Conservation (phyloP, 2,113 vertebrate species). For the Cyanistes caeruleus region DNA sequence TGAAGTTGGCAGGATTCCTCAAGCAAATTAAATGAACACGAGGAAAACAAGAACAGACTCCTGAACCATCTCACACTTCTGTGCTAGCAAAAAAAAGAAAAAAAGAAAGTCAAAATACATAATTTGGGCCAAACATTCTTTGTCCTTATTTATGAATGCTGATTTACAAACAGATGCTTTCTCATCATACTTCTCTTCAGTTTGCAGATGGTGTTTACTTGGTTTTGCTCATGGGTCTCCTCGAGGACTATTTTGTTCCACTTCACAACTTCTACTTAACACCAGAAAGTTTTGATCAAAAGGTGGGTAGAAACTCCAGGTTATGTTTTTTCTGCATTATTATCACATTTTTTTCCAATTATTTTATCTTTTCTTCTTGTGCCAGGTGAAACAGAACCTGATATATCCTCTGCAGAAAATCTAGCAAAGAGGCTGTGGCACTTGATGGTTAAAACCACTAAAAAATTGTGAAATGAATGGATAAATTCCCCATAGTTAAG, state of each 20-base stretch:
- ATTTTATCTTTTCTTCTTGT: not conserved
- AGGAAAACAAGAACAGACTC: not conserved
- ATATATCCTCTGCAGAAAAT: not conserved
- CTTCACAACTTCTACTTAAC: constrained; percentile 95
- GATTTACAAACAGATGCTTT: not conserved
- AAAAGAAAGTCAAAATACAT: not conserved
- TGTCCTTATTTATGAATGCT: not conserved
- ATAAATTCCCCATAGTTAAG: not conserved
- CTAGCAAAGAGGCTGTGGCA: not conserved
- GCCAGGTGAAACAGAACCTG: not conserved
- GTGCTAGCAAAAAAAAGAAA: not conserved
- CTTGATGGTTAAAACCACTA: not conserved
- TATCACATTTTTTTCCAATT: fast-evolving
- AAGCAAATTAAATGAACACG: not conserved
- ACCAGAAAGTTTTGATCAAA: constrained; percentile 94
- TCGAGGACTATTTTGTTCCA: constrained; percentile 94
- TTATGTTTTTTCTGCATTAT: not conserved
- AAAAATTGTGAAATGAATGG: not conserved
- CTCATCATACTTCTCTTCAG: constrained; percentile 66
- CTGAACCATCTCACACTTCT: not conserved
- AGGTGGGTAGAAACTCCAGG: constrained; percentile 75
- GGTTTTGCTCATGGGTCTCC: constrained; percentile 92
- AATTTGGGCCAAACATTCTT: not conserved
- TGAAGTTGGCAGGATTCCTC: not conserved
- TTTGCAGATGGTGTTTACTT: constrained; percentile 98